Base-by-base conservation (phyloP, 2,113 vertebrate genomes). In the Pterocles orientalis region DNA sequence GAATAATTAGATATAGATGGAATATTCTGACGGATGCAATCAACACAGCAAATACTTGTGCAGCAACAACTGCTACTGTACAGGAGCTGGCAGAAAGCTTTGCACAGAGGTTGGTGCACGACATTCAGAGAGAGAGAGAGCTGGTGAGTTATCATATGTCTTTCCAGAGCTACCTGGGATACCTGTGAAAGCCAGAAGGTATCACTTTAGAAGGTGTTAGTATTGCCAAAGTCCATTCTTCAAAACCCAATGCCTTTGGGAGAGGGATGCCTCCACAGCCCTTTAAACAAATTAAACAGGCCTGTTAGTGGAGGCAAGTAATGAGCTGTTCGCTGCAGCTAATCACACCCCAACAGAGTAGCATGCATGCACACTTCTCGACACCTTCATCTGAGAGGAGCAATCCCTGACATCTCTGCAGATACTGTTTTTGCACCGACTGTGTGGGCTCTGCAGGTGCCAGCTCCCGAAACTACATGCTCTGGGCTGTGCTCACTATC, bases 401-500 rank as follows among this genome's bases (percentile, higher is more conserved):
- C 28, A 60, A 8, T 9, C 19, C 29, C 14, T 31, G 36, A 19
- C 10, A 19, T 14, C 12, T 18, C 71, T 65, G 16, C 2, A 2
- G 15, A 10, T 26, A 39, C 13, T 43, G 31, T 8, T 89, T 45
- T n/a, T 84, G 21, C 13, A 3, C 7, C 2, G 10, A 2, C 5
- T 43, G 9, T 0, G 0, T 1, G 1, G n/a, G 6, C 18, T 51
- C 36, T 31, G 24, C 41, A 29, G 54, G 12, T 47, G 13, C 29
- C 14, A 25, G 41, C 4, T 14, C 11, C 33, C 2, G 1, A 51
- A 34, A 41, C 8, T 0, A 0, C 12, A 19, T 0, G 0, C 12
- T 34, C 50, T 18, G 54, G 47, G 29, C 28, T 39, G 31, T 50
- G 39, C 31, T 72, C 14, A 12, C 23, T 28, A 23, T 13, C 20